Evolutionary conservation across 2,113 vertebrate genomes (phyloP).

Genomic region (Gnathonemus longibarbis): DNA sequence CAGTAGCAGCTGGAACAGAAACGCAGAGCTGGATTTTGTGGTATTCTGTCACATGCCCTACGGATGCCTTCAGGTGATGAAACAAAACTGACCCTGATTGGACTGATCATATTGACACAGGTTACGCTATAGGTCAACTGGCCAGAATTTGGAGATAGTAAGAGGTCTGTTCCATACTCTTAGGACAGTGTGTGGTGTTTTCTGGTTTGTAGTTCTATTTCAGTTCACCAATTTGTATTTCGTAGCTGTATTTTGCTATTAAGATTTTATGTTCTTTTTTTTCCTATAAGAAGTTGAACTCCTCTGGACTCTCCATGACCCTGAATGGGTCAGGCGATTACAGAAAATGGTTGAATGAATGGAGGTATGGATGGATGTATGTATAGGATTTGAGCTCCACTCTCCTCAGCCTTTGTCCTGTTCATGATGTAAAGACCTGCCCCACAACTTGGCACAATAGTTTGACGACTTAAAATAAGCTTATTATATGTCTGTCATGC

Average conservation of each 20-base stretch:
- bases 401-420: not conserved
- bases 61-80: not conserved
- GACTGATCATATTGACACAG: not conserved
- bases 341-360: not conserved
- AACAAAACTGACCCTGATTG: not conserved
- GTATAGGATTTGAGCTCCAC: not conserved
- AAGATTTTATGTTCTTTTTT: not conserved
- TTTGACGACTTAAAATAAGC: not conserved
- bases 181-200: not conserved
- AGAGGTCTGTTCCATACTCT: not conserved
- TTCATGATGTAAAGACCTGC: not conserved
- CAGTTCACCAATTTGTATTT: not conserved
- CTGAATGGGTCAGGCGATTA: not conserved
- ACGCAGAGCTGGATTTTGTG: not conserved
- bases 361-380: not conserved
- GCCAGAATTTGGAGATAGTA: not conserved
- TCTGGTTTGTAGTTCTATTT: not conserved
- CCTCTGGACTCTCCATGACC: not conserved
- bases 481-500: not conserved
- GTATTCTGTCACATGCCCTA: not conserved
- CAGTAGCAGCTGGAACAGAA: not conserved
- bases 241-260: not conserved
- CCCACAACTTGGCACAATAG: not conserved
- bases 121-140: not conserved
- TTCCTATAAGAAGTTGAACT: not conserved